phyloP scores from a whole-genome alignment of 2,113 vertebrate genomes.

The Macquaria ambigua region DNA sequence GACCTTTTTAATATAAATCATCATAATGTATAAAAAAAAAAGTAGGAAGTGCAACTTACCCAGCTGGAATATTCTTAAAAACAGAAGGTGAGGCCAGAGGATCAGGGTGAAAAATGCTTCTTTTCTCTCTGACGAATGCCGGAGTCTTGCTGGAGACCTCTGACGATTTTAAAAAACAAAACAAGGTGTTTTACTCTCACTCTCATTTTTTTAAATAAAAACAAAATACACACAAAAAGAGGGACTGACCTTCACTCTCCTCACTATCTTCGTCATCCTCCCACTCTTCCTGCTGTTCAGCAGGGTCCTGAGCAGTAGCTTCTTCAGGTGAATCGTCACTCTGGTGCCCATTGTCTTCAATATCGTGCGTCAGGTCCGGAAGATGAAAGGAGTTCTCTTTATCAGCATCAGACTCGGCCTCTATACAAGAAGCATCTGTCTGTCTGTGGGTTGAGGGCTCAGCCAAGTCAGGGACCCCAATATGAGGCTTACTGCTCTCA shows the following conservation, averaged over 20 bases:
- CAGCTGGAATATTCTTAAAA: slow-evolving; percentile 55
- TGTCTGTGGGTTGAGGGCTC: background rate
- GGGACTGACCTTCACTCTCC: slow-evolving; percentile 65
- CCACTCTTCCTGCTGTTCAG: slow-evolving; percentile 42
- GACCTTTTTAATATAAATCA: background rate
- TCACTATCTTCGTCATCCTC: slow-evolving; percentile 39
- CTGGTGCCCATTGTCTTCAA: background rate
- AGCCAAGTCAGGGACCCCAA: background rate
- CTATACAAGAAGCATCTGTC: background rate
- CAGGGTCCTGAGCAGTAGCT: slow-evolving; percentile 20
- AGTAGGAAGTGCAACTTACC: slow-evolving; percentile 54
- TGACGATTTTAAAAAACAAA: slow-evolving; percentile 47
- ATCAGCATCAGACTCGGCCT: background rate
- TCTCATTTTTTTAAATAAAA: background rate
- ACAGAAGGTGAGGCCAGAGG: slow-evolving; percentile 50
- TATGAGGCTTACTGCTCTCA: background rate
- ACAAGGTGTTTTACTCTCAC: background rate
- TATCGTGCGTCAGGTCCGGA: background rate
- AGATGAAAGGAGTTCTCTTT: slow-evolving; percentile 31
- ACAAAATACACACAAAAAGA: background rate
- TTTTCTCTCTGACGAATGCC: slow-evolving; percentile 81
- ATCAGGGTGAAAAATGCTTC: slow-evolving; percentile 17
- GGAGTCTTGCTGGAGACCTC: slow-evolving; percentile 79
- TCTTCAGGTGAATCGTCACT: slow-evolving; percentile 17
- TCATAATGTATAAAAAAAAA: background rate